Evolutionary conservation across 1,140 invertebrate species (phyloP).

Genomic region (Lucilia sericata): DNA sequence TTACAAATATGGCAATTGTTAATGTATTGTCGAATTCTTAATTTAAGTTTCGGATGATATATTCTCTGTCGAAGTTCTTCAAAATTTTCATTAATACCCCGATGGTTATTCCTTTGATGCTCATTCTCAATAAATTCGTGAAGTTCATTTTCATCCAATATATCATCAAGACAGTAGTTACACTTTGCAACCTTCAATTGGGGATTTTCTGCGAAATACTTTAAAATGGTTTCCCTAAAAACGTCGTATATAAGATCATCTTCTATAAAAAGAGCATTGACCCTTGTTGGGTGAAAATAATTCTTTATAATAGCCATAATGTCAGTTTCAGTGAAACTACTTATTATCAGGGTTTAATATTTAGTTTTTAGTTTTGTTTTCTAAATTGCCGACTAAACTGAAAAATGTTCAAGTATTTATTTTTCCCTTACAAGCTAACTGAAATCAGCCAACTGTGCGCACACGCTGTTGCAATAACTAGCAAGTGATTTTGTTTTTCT

Average conservation of each 20-base stretch:
- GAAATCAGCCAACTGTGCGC: too few relatives aligned
- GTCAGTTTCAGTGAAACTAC: too few relatives aligned
- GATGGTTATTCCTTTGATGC: slow-evolving; percentile 36
- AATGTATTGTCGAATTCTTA: neutral
- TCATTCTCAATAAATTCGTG: neutral
- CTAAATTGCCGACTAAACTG: too few relatives aligned
- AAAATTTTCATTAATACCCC: slow-evolving; percentile 34
- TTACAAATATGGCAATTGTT: slow-evolving; percentile 41
- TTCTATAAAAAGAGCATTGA: neutral
- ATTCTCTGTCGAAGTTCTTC: neutral
- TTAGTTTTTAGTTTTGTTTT: too few relatives aligned
- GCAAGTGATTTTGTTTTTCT: too few relatives aligned
- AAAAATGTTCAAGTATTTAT: too few relatives aligned
- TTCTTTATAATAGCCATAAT: neutral
- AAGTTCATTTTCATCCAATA: neutral
- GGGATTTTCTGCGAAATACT: neutral
- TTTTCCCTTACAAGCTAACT: too few relatives aligned
- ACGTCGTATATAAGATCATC: neutral
- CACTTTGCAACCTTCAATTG: neutral
- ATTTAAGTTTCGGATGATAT: slow-evolving; percentile 36
- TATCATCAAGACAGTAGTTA: too few relatives aligned
- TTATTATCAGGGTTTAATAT: too few relatives aligned
- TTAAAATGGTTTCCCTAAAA: neutral
- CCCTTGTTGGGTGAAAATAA: neutral
- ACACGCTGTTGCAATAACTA: too few relatives aligned